phyloP scores from a whole-genome alignment of 2,113 vertebrate species.

The Eubucco bourcierii region DNA sequence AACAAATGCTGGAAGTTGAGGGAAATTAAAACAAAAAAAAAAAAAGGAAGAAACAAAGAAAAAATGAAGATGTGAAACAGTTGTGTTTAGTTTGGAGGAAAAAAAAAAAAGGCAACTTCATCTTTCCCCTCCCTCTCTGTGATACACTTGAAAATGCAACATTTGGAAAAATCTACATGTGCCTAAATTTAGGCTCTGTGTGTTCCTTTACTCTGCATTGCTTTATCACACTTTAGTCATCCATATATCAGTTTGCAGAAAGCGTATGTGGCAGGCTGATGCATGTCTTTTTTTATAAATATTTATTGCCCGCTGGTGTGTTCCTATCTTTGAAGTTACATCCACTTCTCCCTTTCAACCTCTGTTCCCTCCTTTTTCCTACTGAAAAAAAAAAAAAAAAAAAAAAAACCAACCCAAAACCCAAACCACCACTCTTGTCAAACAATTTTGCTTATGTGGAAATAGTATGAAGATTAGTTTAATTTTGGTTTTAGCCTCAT shows the following conservation, averaged over 20 bases:
- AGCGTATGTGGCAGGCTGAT: conserved; percentile 62
- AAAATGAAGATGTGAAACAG: conserved; percentile 34
- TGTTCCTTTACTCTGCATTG: conserved; percentile 69
- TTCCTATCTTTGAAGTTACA: conserved; percentile 71
- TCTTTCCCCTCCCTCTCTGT: not conserved
- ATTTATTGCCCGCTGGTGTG: conserved; percentile 70
- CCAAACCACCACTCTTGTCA: not conserved
- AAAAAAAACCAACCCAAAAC: not conserved
- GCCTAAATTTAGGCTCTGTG: conserved; percentile 51
- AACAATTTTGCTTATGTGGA: conserved; percentile 45
- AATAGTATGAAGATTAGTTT: conserved; percentile 4
- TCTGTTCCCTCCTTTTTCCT: conserved; percentile 1
- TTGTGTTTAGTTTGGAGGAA: not conserved
- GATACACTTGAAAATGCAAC: conserved; percentile 6
- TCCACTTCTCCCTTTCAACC: conserved; percentile 27
- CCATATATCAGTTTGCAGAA: conserved; percentile 61
- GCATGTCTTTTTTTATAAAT: conserved; percentile 76
- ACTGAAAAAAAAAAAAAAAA: not conserved
- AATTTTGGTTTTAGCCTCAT: conserved; percentile 33
- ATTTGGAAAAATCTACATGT: conserved; percentile 47
- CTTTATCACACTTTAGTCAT: conserved; percentile 68
- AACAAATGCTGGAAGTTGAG: conserved; percentile 48
- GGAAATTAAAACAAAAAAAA: not conserved
- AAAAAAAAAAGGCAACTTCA: not conserved
- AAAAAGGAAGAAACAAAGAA: not conserved